phyloP scores from a whole-genome alignment of 2,113 vertebrate species.

The Chelonoidis abingdonii region DNA sequence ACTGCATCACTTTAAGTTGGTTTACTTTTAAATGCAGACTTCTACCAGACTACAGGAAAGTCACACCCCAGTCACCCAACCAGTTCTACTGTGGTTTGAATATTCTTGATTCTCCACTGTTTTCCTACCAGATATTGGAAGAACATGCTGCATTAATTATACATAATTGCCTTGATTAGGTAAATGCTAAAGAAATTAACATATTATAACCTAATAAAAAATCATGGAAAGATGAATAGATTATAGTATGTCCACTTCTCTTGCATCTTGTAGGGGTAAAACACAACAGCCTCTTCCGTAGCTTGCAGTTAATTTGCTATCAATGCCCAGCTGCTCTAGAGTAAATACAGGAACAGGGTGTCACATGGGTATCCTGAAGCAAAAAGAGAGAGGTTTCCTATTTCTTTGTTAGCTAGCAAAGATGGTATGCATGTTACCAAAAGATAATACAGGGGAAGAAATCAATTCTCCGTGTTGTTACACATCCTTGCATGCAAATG shows the following conservation, averaged over 20 bases:
- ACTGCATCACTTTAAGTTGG: background rate
- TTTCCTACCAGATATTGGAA: slow-evolving; percentile 50
- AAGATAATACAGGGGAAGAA: slow-evolving; percentile 65
- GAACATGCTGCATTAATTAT: background rate
- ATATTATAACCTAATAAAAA: slow-evolving; percentile 66
- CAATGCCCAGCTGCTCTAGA: slow-evolving; percentile 59
- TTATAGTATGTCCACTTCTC: slow-evolving; percentile 3
- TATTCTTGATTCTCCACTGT: slow-evolving; percentile 39
- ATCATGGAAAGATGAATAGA: slow-evolving; percentile 61
- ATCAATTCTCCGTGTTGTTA: slow-evolving; percentile 73
- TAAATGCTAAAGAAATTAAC: slow-evolving; percentile 53
- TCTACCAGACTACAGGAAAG: background rate
- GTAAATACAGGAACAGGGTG: slow-evolving; percentile 63
- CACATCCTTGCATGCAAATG: slow-evolving; percentile 72
- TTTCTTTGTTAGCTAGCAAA: slow-evolving; percentile 68
- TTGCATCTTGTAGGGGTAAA: background rate
- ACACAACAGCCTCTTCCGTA: slow-evolving; percentile 40
- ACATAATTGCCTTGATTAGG: slow-evolving; percentile 40
- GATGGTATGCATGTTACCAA: slow-evolving; percentile 55
- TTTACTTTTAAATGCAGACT: background rate
- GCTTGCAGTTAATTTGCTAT: slow-evolving; percentile 48
- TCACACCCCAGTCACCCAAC: background rate
- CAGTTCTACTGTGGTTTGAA: background rate
- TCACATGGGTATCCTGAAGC: slow-evolving; percentile 55
- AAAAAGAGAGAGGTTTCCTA: slow-evolving; percentile 59